Percentiles rank a stretch among this genome's conserved stretches.
Evolutionary conservation across 2,113 vertebrate genomes (phyloP).

Genomic region (Antigone vipio): DNA sequence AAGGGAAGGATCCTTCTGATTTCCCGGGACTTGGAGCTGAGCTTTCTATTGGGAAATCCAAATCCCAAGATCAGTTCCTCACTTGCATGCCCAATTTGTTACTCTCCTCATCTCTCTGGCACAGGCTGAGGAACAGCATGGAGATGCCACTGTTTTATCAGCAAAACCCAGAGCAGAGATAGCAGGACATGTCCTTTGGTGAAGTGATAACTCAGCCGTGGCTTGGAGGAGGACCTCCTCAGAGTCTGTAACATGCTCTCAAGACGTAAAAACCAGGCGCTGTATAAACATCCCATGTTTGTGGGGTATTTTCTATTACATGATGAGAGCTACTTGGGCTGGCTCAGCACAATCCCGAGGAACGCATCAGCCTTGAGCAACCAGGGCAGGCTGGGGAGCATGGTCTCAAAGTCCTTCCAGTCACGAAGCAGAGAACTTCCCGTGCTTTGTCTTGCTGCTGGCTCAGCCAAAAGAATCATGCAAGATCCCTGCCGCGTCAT

Average conservation of each 20-base stretch:
- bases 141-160: not conserved
- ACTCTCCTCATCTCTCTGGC: not conserved
- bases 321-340: accelerated
- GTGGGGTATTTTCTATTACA: not conserved
- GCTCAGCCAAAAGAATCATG: not conserved
- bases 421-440: not conserved
- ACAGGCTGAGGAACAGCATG: not conserved
- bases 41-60: not conserved
- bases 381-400: not conserved
- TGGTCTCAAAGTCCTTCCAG: not conserved
- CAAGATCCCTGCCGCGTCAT: not conserved
- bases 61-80: not conserved
- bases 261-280: not conserved
- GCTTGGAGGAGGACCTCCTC: not conserved
- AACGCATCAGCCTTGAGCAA: not conserved
- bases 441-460: not conserved
- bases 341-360: not conserved
- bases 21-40: not conserved
- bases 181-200: not conserved
- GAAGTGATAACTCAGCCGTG: not conserved
- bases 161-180: not conserved
- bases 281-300: accelerated
- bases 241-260: not conserved
- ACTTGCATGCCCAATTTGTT: not conserved
- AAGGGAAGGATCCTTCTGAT: not conserved